A percentile compares a stretch with the other conserved stretches of the same genome.
phyloP scores from a whole-genome alignment of 2,888 invertebrate genomes.

The Drosophila basisetae region DNA sequence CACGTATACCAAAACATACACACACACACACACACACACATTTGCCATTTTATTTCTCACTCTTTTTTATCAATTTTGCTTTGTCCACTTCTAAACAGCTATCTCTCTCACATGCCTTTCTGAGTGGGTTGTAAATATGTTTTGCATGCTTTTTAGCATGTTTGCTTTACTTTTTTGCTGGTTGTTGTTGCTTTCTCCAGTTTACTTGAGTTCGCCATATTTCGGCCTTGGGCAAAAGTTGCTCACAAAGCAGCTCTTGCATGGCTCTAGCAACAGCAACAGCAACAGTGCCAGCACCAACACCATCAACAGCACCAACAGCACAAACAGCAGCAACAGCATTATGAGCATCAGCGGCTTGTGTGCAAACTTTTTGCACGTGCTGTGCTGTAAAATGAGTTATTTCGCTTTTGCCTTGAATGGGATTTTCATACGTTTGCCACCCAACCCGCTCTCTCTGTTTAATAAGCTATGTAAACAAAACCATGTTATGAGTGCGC shows the following conservation, averaged over 20 bases:
- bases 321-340: slow-evolving; percentile 3
- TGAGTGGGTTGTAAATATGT: slow-evolving; percentile 50
- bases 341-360: slow-evolving; percentile 13
- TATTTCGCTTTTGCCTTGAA: slow-evolving; percentile 54
- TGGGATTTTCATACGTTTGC: slow-evolving; percentile 26
- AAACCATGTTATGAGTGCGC: slow-evolving; percentile 34
- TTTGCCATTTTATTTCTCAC: not conserved
- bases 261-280: slow-evolving; percentile 13
- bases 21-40: slow-evolving; percentile 9
- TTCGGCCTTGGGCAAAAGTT: slow-evolving; percentile 61
- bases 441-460: not conserved
- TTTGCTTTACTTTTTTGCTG: slow-evolving; percentile 33
- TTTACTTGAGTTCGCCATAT: slow-evolving; percentile 51
- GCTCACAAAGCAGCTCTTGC: slow-evolving; percentile 60
- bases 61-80: not conserved
- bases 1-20: slow-evolving; percentile 8
- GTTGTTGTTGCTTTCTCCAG: slow-evolving; percentile 37
- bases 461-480: slow-evolving; percentile 38
- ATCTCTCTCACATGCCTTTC: slow-evolving; percentile 17
- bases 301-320: slow-evolving; percentile 4
- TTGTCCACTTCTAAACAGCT: slow-evolving; percentile 10
- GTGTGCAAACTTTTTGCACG: slow-evolving; percentile 57
- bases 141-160: slow-evolving; percentile 58
- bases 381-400: slow-evolving; percentile 74
- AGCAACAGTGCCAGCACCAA: slow-evolving; percentile 7